phyloP scores from a whole-genome alignment of 92 coral and sea anemone species.

The Porites rus region DNA sequence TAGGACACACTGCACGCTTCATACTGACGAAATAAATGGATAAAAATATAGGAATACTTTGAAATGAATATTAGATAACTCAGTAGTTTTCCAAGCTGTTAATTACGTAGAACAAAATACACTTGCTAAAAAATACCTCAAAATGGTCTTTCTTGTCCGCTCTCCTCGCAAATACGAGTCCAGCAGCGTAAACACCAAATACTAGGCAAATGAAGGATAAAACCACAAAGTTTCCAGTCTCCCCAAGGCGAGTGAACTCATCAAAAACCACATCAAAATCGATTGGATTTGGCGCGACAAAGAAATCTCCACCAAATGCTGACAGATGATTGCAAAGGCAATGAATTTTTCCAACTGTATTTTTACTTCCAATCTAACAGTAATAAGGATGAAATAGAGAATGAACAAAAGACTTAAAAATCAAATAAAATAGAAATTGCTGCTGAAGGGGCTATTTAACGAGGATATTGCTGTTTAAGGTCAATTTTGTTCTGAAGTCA shows the following conservation, averaged over 20 bases:
- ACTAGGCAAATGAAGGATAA: slow-evolving; percentile 66
- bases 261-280: slow-evolving; percentile 88
- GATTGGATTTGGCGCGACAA: slow-evolving; percentile 93
- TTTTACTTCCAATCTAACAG: slow-evolving; percentile 70
- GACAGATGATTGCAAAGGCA: slow-evolving; percentile 88
- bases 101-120: too few relatives aligned
- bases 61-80: too few relatives aligned
- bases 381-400: not conserved
- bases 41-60: too few relatives aligned
- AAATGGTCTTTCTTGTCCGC: slow-evolving; percentile 78
- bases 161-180: slow-evolving; percentile 74
- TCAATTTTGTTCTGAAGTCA: too few relatives aligned
- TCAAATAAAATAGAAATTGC: too few relatives aligned
- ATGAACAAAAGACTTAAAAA: too few relatives aligned
- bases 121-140: slow-evolving; percentile 48
- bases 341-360: slow-evolving; percentile 67
- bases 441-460: too few relatives aligned
- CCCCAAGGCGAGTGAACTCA: slow-evolving; percentile 82
- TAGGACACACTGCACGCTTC: too few relatives aligned
- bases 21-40: too few relatives aligned
- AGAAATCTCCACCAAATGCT: slow-evolving; percentile 90
- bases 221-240: slow-evolving; percentile 86
- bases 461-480: too few relatives aligned
- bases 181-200: slow-evolving; percentile 72
- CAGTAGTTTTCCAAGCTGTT: too few relatives aligned